Conservation (phyloP, 2,888 invertebrate species). For the Carcina quercana region DNA sequence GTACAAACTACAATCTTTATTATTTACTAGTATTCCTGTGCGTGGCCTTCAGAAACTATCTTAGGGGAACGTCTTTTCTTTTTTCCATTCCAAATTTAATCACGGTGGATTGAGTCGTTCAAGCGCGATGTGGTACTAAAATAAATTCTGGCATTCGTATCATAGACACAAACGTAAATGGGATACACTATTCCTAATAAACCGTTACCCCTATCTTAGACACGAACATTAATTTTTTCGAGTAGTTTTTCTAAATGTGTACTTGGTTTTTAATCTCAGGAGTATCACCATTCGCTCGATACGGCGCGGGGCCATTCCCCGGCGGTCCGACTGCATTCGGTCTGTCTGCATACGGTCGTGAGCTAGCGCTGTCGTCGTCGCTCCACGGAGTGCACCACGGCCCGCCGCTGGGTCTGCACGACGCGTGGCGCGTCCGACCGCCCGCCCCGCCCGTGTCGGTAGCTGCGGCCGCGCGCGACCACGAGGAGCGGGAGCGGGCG, state of each 20-base stretch:
- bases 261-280: slow-evolving; percentile 50
- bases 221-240: too few relatives aligned
- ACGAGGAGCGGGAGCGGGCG: slow-evolving; percentile 68
- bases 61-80: too few relatives aligned
- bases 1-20: slow-evolving; percentile 47
- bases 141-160: too few relatives aligned
- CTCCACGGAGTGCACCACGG: slow-evolving; percentile 63
- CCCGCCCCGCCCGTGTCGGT: slow-evolving; percentile 33
- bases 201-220: too few relatives aligned
- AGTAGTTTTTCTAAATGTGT: too few relatives aligned
- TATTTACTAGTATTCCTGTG: too few relatives aligned
- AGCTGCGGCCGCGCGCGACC: slow-evolving; percentile 51
- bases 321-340: slow-evolving; percentile 80
- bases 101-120: too few relatives aligned
- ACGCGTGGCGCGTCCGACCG: slow-evolving; percentile 50
- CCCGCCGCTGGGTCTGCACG: slow-evolving; percentile 53
- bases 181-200: too few relatives aligned
- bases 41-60: too few relatives aligned
- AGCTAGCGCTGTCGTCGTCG: slow-evolving; percentile 68
- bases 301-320: slow-evolving; percentile 78
- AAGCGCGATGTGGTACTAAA: too few relatives aligned
- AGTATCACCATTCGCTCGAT: slow-evolving; percentile 88
- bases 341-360: slow-evolving; percentile 80
- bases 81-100: too few relatives aligned
- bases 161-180: too few relatives aligned